Percentiles rank a stretch among this genome's conserved stretches.
Conservation (phyloP, 2,797 vertebrate genomes). For the Chelon auratus region DNA sequence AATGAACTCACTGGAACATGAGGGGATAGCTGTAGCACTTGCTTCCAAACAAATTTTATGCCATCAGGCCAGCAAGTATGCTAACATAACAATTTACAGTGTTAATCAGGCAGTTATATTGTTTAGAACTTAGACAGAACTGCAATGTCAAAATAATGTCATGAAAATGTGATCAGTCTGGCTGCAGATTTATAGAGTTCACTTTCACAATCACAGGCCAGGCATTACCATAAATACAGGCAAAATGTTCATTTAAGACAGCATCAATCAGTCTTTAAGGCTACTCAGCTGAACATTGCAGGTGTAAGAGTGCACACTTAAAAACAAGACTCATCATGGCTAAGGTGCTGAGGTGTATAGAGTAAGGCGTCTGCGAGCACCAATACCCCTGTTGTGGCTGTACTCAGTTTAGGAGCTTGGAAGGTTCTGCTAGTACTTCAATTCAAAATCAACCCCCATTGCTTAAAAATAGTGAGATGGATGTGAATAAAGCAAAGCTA, state of each 20-base stretch:
- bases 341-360: slow-evolving; percentile 72
- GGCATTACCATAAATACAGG: slow-evolving; percentile 12
- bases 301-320: slow-evolving; percentile 35
- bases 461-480: slow-evolving; percentile 10
- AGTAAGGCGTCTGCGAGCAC: slow-evolving; percentile 72
- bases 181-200: neutral
- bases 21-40: neutral
- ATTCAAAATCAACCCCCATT: slow-evolving; percentile 59
- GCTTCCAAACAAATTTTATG: neutral
- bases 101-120: neutral
- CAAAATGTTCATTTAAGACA: slow-evolving; percentile 51
- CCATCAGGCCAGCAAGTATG: neutral
- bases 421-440: slow-evolving; percentile 41
- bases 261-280: slow-evolving; percentile 50
- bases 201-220: neutral
- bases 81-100: slow-evolving; percentile 7
- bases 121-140: neutral
- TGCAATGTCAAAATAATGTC: neutral
- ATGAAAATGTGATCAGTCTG: neutral
- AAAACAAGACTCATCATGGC: slow-evolving; percentile 44
- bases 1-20: neutral
- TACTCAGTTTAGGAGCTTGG: slow-evolving; percentile 39
- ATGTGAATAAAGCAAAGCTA: slow-evolving; percentile 16
- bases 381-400: slow-evolving; percentile 50
- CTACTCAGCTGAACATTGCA: slow-evolving; percentile 40